Evolutionary conservation across 1,140 invertebrate species (phyloP), one percentile per base, ranked within the genome.

Genomic region (Bombus confusus): DNA sequence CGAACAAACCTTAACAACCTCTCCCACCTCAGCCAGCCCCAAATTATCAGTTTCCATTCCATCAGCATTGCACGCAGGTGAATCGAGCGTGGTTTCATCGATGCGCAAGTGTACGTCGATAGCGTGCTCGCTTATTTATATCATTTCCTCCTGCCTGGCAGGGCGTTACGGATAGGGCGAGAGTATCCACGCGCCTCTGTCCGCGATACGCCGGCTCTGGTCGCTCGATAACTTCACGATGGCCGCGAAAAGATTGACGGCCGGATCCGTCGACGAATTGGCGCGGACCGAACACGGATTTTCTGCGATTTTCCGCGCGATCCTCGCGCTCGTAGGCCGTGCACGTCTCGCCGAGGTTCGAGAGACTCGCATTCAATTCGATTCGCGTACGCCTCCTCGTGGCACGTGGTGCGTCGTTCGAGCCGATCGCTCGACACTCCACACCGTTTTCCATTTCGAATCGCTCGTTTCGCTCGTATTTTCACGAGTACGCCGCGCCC

Each of bases 231-330:
- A 92, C 89, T 93, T 93, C 90, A 92, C 94, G 93, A 92, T 91
- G 83, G 83, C 85, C 81, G 93, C 78, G 90, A 93, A 94, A 93
- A 94, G 94, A 94, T 95, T 93, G 93, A 95, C 94, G 93, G 90
- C 71, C 92, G 89, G 89, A 94, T 94, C 93, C 93, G 91, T 94
- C 93, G 92, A 90, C 92, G 87, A 83, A 87, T 90, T 88, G 84
- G 34, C 57, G 86, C 91, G 91, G 86, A 90, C 88, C 90, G 90
- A 86, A 88, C 76, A 80, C 22, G 88, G 92, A 94, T 93, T 94
- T 94, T 93, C 93, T 88, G 90, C 92, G 91, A 92, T 94, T 94
- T 94, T 92, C 82, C 90, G 62, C 76, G 41, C 87, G 81, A 59
- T 39, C 76, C 71, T 75, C 64, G 83, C 74, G 88, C 81, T 69